Percentiles rank a stretch among this genome's conserved stretches.
Conservation (phyloP, 2,888 invertebrate genomes). For the Melanchra persicariae region DNA sequence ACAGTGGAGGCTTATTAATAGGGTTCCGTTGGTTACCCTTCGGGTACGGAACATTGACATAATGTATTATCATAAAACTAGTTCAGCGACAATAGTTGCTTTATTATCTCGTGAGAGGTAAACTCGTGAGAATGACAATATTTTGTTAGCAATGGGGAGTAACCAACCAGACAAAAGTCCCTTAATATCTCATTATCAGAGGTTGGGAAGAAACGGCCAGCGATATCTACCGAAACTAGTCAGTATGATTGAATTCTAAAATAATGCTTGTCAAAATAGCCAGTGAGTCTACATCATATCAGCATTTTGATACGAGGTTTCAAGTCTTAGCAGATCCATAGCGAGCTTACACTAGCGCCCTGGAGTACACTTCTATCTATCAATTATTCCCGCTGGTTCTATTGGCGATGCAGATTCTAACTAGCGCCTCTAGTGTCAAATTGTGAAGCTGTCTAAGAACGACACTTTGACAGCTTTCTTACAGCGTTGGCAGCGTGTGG, state of each 20-base stretch:
- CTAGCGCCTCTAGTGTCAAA: too few relatives aligned
- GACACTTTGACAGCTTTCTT: too few relatives aligned
- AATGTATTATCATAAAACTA: not conserved
- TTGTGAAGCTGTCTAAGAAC: too few relatives aligned
- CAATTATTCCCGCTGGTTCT: not conserved
- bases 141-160: not conserved
- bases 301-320: not conserved
- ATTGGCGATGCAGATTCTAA: too few relatives aligned
- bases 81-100: not conserved
- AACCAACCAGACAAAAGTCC: not conserved
- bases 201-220: not conserved
- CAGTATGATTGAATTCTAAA: too few relatives aligned
- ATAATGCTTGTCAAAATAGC: not conserved
- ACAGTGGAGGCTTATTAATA: too few relatives aligned
- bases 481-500: too few relatives aligned
- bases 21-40: too few relatives aligned
- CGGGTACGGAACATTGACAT: not conserved
- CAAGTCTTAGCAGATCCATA: not conserved
- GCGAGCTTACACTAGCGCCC: not conserved
- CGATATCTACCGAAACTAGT: too few relatives aligned
- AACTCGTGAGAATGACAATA: not conserved
- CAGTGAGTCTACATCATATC: not conserved
- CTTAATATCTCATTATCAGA: too few relatives aligned
- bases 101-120: conserved; percentile 9
- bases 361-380: not conserved